These are phyloP conservation scores for Emydocephalus ijimae DNA, from an alignment of 2,113 vertebrate species.

Conservation along the genomic window DNA sequence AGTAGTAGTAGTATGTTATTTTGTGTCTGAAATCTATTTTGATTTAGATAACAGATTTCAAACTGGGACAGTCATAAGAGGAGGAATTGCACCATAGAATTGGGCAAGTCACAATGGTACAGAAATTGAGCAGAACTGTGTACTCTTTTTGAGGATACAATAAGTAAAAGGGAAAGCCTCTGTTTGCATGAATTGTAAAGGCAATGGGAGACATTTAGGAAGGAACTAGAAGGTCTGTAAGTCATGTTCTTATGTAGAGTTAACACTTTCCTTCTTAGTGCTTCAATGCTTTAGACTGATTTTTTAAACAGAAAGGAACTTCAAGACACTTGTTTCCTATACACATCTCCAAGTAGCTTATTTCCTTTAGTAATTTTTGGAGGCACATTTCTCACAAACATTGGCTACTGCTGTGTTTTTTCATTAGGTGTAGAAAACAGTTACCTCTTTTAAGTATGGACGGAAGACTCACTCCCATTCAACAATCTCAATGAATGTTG, in stretches of 20 bases:
- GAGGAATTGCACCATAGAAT: accelerated
- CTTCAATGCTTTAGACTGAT: neutral
- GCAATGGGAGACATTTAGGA: neutral
- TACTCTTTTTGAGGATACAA: neutral
- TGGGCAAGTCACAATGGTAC: neutral
- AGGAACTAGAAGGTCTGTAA: too few species aligned
- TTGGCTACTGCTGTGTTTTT: neutral
- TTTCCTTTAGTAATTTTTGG: neutral
- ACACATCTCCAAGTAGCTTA: neutral
- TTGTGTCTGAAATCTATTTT: accelerated
- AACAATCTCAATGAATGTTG: neutral
- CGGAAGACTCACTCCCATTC: neutral
- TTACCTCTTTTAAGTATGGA: neutral
- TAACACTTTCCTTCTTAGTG: neutral
- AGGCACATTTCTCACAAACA: neutral
- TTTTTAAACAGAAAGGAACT: neutral
- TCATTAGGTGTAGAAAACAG: neutral
- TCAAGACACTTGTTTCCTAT: too few species aligned
- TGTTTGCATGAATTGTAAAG: neutral
- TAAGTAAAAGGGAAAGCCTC: accelerated
- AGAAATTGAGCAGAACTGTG: accelerated
- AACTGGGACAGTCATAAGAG: neutral
- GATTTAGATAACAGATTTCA: accelerated
- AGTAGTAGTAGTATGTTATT: neutral
- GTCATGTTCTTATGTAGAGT: neutral